Percentiles rank a stretch among this genome's conserved stretches.
phyloP scores from a whole-genome alignment of 1,140 invertebrate genomes.

The Epicauta chinensis region DNA sequence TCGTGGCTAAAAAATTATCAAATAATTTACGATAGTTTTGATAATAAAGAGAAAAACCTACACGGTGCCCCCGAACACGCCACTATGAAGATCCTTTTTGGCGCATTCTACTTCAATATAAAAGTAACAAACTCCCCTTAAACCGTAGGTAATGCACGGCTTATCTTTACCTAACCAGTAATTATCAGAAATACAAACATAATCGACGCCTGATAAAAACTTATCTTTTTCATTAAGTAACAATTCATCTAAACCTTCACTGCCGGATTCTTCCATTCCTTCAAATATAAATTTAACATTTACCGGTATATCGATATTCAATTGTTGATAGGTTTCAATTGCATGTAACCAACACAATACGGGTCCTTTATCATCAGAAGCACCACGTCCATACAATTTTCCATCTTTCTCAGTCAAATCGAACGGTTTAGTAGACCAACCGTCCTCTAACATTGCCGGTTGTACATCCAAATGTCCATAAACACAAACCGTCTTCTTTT shows the following conservation, averaged over 20 bases:
- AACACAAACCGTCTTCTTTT: conserved; percentile 86
- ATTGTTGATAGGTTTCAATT: conserved; percentile 78
- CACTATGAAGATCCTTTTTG: conserved; percentile 90
- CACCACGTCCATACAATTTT: conserved; percentile 80
- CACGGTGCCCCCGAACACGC: conserved; percentile 87
- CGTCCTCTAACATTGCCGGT: conserved; percentile 85
- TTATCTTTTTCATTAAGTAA: conserved; percentile 65
- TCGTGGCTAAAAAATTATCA: conserved; percentile 52
- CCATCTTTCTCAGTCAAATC: conserved; percentile 79
- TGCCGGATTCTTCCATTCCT: conserved; percentile 98
- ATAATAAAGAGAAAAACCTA: conserved; percentile 44
- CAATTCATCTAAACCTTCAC: conserved; percentile 88
- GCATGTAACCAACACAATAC: conserved; percentile 92
- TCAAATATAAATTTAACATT: conserved; percentile 97
- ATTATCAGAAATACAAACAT: conserved; percentile 97
- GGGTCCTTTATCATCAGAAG: conserved; percentile 92
- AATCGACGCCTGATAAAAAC: conserved; percentile 84
- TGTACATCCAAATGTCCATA: conserved; percentile 99
- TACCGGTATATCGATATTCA: conserved; percentile 69
- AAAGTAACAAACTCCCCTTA: conserved; percentile 92
- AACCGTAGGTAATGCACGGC: conserved; percentile 95
- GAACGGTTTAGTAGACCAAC: conserved; percentile 96
- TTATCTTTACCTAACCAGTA: conserved; percentile 97
- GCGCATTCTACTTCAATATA: conserved; percentile 84
- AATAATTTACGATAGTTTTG: not conserved